Conservation (phyloP, 53 echinoderm and acorn worm species). For the Astropecten irregularis region DNA sequence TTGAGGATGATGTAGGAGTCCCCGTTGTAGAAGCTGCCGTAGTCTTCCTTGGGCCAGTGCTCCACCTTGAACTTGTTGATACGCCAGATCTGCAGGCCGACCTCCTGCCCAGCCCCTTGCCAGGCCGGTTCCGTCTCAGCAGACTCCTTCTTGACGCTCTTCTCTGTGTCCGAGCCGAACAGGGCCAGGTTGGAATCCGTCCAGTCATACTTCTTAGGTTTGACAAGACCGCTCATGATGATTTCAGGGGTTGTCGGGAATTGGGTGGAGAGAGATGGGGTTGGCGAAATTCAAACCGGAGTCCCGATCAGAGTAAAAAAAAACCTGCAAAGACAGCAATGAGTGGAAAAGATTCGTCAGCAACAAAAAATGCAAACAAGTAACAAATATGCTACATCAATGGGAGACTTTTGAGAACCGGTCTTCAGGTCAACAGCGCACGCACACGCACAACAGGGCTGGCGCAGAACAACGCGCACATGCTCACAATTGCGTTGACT, state of each 20-base stretch:
- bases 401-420: too few species aligned
- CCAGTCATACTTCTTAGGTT: slow-evolving; percentile 90
- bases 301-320: not conserved
- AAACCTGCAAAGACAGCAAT: not conserved
- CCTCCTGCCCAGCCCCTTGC: slow-evolving; percentile 77
- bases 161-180: slow-evolving; percentile 87
- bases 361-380: not conserved
- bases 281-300: too few species aligned
- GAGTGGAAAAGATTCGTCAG: not conserved
- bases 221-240: slow-evolving; percentile 45
- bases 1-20: slow-evolving; percentile 95
- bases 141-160: slow-evolving; percentile 82
- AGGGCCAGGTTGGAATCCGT: slow-evolving; percentile 92
- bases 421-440: too few species aligned
- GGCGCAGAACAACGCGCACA: too few species aligned
- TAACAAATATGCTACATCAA: too few species aligned
- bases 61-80: slow-evolving; percentile 95
- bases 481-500: too few species aligned
- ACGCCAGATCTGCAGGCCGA: slow-evolving; percentile 88
- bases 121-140: slow-evolving; percentile 88
- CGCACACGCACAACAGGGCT: too few species aligned
- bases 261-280: not conserved
- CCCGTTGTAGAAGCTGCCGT: slow-evolving; percentile 88
- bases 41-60: slow-evolving; percentile 85
- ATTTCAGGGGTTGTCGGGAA: not conserved